Evolutionary conservation across 1,140 invertebrate species (phyloP).

Genomic region (Homarus americanus): DNA sequence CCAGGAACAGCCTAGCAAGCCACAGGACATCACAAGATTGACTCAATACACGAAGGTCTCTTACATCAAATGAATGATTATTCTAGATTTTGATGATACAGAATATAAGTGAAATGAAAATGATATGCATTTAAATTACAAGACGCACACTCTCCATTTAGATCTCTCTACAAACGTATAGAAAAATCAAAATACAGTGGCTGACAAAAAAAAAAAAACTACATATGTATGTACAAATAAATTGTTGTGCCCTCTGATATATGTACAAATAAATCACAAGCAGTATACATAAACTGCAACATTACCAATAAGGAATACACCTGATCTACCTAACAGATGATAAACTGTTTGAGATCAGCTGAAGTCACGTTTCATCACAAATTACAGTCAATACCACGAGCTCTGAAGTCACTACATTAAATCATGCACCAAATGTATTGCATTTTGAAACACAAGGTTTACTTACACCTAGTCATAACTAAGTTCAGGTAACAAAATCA

Average conservation of each 20-base stretch:
- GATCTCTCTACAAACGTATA: slow-evolving; percentile 63
- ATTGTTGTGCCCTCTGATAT: slow-evolving; percentile 26
- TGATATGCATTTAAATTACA: slow-evolving; percentile 55
- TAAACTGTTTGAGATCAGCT: slow-evolving; percentile 50
- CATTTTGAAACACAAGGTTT: slow-evolving; percentile 31
- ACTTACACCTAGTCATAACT: background rate
- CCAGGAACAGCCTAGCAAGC: slow-evolving; percentile 23
- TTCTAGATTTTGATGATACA: slow-evolving; percentile 40
- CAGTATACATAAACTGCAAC: slow-evolving; percentile 3
- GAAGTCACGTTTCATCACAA: slow-evolving; percentile 1
- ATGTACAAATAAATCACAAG: slow-evolving; percentile 61
- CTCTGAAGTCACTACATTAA: slow-evolving; percentile 24
- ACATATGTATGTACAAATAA: slow-evolving; percentile 35
- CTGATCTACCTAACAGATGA: slow-evolving; percentile 19
- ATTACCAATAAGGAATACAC: slow-evolving; percentile 3
- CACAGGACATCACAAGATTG: slow-evolving; percentile 36
- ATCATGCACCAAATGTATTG: slow-evolving; percentile 33
- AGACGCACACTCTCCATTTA: slow-evolving; percentile 42
- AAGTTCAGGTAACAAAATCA: background rate
- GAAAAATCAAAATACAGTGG: slow-evolving; percentile 61
- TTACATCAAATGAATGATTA: slow-evolving; percentile 55
- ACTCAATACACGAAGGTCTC: background rate
- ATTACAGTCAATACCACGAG: slow-evolving; percentile 22
- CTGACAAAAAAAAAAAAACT: slow-evolving; percentile 34
- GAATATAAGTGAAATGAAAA: slow-evolving; percentile 53